These are phyloP conservation scores for Kradibia gibbosae DNA, from an alignment of 1,140 invertebrate species.

Conservation along the genomic window DNA sequence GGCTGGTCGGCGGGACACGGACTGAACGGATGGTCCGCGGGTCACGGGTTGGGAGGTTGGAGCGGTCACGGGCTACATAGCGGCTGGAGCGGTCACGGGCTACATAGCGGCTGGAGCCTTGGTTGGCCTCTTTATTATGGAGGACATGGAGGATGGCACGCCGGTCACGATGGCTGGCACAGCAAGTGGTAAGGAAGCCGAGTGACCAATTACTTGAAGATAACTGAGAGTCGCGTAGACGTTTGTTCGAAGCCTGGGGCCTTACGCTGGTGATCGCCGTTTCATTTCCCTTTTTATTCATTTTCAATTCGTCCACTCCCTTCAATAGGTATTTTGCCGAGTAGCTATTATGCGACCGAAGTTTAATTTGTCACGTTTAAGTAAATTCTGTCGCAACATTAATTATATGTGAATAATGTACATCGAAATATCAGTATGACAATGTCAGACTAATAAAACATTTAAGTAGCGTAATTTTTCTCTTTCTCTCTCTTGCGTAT, in stretches of 20 bases:
- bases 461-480: too few species aligned
- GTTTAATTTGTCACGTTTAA: too few species aligned
- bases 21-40: constrained; percentile 23
- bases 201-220: neutral
- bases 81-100: constrained; percentile 23
- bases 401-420: too few species aligned
- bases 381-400: too few species aligned
- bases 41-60: constrained; percentile 33
- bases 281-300: too few species aligned
- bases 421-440: too few species aligned
- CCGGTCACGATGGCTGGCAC: constrained; percentile 59
- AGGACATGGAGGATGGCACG: constrained; percentile 41
- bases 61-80: constrained; percentile 7
- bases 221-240: too few species aligned
- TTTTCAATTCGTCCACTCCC: too few species aligned
- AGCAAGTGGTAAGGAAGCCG: constrained; percentile 56
- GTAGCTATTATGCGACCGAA: neutral
- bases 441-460: too few species aligned
- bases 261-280: too few species aligned
- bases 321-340: neutral
- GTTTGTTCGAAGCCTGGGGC: too few species aligned
- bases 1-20: constrained; percentile 1
- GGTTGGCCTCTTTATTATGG: constrained; percentile 34
- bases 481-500: too few species aligned
- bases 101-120: constrained; percentile 27